Percentiles rank a stretch among this genome's conserved stretches.
Evolutionary conservation across 2,797 vertebrate species (phyloP).

Genomic region (Cyclura pinguis): DNA sequence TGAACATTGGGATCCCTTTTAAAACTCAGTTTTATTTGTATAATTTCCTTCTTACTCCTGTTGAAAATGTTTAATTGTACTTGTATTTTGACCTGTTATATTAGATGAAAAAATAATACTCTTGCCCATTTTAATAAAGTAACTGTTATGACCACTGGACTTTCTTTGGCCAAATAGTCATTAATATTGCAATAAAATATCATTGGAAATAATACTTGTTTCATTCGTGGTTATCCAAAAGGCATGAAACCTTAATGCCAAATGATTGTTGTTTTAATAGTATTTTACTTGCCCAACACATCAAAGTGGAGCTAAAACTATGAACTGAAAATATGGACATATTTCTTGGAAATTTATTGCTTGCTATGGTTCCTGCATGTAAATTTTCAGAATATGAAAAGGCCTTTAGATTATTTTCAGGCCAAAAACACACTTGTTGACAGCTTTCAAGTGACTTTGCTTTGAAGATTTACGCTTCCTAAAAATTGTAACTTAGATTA

Average conservation of each 20-base stretch:
- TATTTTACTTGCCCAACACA: conserved; percentile 50
- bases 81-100: conserved; percentile 58
- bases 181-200: conserved; percentile 49
- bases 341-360: conserved; percentile 50
- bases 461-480: conserved; percentile 38
- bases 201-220: conserved; percentile 28
- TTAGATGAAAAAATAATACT: conserved; percentile 59
- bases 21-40: conserved; percentile 62
- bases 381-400: conserved; percentile 34
- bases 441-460: conserved; percentile 32
- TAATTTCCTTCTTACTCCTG: conserved; percentile 67
- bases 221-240: conserved; percentile 19
- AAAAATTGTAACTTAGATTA: conserved; percentile 30
- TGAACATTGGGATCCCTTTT: conserved; percentile 42
- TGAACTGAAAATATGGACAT: conserved; percentile 54
- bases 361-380: conserved; percentile 45
- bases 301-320: conserved; percentile 51
- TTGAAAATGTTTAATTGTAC: conserved; percentile 59
- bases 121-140: conserved; percentile 60
- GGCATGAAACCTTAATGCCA: conserved; percentile 17
- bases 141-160: conserved; percentile 58
- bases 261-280: conserved; percentile 54
- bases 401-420: conserved; percentile 28
- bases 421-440: conserved; percentile 6
- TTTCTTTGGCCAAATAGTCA: conserved; percentile 57